Base-by-base conservation (phyloP, 2,113 vertebrate species). In the Trogon melanurus region DNA sequence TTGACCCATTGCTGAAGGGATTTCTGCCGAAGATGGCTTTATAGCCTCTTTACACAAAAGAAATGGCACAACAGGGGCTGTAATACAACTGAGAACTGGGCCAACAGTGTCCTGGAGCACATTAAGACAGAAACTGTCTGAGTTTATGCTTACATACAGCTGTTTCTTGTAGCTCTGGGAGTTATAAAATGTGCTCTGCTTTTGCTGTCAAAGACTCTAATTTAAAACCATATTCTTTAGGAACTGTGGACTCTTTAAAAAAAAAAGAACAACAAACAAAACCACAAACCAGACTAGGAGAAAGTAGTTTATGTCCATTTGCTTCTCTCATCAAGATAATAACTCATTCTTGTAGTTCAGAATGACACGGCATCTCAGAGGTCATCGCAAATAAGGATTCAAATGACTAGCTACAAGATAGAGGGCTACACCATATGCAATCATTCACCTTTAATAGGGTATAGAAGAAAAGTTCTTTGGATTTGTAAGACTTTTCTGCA, bases 161-260 rank as follows among this genome's bases (percentile, higher is more conserved):
- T 95, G 89, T 58, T 96, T 85, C 66, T 45, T 92, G 83, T 94
- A 94, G 89, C 67, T 94, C 36, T 96, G 91, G 83, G 93, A 95
- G 54, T 66, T 93, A 83, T 30, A 95, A 96, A 94, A 75, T 57
- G 53, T 70, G 45, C 26, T 84, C 50, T 83, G 50, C 50, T 91
- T 95, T 94, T 60, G 25, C 88, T 95, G 95, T 94, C 95, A 96
- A 79, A 73, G 66, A 70, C 34, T 47, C 25, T 36, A 85, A 91
- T 94, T 96, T 91, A 92, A 95, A 95, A 79, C 38, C 32, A 41
- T 92, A 74, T 84, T 86, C 34, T 90, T 67, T 67, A 89, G 78
- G 56, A 94, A 62, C 10, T 44, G 38, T 23, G 73, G 60, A 86
- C 23, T 23, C 26, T 86, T 27, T 67, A 84, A 83, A 56, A 50